phyloP scores from a whole-genome alignment of 1,140 invertebrate species.

The Brachionus calyciflorus region DNA sequence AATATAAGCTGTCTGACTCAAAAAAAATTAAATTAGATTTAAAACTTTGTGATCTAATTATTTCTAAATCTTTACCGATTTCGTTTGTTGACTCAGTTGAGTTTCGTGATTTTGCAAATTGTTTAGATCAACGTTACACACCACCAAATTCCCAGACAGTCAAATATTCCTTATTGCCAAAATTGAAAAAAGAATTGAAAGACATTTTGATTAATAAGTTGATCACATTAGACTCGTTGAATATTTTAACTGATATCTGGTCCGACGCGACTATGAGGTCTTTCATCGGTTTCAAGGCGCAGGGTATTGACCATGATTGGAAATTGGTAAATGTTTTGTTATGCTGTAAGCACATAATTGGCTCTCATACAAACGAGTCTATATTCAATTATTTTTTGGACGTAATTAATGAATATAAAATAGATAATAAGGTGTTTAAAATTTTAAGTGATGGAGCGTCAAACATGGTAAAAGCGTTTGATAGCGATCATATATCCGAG shows the following conservation, averaged over 20 bases:
- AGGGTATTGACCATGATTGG: background rate
- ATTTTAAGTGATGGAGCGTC: background rate
- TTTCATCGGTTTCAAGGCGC: background rate
- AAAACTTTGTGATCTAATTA: too few relatives aligned
- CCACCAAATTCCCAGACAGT: background rate
- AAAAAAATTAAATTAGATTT: too few relatives aligned
- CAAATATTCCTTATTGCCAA: background rate
- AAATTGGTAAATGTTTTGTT: background rate
- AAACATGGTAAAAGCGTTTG: background rate
- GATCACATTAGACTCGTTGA: background rate
- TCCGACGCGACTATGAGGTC: background rate
- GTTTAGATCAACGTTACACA: too few relatives aligned
- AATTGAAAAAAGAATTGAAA: background rate
- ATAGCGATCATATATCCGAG: background rate
- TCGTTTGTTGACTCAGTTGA: too few relatives aligned
- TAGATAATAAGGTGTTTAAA: background rate
- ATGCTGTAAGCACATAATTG: background rate
- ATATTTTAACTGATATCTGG: background rate
- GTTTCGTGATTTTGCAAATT: too few relatives aligned
- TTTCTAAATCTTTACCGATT: too few relatives aligned
- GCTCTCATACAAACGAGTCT: background rate
- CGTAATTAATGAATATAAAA: background rate
- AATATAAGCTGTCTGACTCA: too few relatives aligned
- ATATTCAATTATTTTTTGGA: background rate
- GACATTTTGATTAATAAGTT: background rate